Evolutionary conservation across 23 tunicate genomes (phyloP).

Genomic region (Oikopleura dioica): DNA sequence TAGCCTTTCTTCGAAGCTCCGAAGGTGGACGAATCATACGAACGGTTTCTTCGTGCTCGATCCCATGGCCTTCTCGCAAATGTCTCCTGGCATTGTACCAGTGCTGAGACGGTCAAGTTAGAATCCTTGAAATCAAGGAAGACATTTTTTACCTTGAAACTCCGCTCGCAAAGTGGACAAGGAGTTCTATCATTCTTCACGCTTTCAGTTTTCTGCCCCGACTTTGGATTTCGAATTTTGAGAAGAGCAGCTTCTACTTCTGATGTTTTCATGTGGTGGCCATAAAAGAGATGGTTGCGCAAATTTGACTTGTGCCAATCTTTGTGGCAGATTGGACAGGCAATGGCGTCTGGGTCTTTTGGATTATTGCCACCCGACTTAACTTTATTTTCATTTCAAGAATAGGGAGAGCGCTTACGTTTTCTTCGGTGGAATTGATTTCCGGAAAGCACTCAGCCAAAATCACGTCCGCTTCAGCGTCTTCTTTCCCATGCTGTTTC

Average conservation of each 20-base stretch:
- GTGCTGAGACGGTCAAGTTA: no score
- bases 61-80: not conserved
- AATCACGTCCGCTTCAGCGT: not conserved
- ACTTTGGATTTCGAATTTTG: not conserved
- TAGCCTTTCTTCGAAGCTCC: not conserved
- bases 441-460: not conserved
- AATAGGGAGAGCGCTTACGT: no score
- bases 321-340: not conserved
- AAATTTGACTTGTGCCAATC: not conserved
- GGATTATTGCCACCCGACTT: not conserved
- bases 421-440: no score
- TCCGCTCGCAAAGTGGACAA: not conserved
- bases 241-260: not conserved
- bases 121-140: no score
- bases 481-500: not conserved
- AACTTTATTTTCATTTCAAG: not conserved
- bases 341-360: not conserved
- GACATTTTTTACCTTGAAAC: no score
- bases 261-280: not conserved
- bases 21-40: not conserved
- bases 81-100: not conserved
- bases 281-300: not conserved
- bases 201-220: not conserved
- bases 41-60: not conserved
- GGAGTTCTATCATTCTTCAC: not conserved